Conservation (phyloP, 2,113 vertebrate species). For the Philantomba maxwellii region DNA sequence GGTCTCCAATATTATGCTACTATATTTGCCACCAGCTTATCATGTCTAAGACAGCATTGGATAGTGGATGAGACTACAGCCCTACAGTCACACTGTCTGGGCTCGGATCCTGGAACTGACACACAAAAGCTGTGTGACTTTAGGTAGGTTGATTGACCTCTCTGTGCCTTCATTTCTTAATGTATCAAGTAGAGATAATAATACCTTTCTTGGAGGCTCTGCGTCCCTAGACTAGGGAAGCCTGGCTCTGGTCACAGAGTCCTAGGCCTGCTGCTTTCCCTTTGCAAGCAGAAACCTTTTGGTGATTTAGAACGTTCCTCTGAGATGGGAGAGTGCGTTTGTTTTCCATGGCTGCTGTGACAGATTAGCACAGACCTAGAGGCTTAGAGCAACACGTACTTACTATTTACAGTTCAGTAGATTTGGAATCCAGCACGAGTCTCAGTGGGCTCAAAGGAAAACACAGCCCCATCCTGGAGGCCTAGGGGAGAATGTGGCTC, state of each 20-base stretch:
- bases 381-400: neutral
- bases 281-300: no score
- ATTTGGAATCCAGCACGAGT: fast-evolving
- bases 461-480: neutral
- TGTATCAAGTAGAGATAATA: neutral
- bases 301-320: neutral
- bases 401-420: neutral
- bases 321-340: neutral
- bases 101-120: fast-evolving
- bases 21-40: neutral
- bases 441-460: neutral
- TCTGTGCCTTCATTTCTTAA: neutral
- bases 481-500: fast-evolving
- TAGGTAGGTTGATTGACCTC: neutral
- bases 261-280: neutral
- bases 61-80: neutral
- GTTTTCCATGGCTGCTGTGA: neutral
- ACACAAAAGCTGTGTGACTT: neutral
- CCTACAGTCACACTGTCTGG: no score
- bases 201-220: neutral
- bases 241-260: neutral
- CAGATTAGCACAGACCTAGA: neutral
- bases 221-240: neutral
- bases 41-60: neutral
- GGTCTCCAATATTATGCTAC: neutral